A percentile compares a stretch with the other conserved stretches of the same genome.
Conservation (phyloP, 1,140 invertebrate genomes). For the Cephus cinctus region DNA sequence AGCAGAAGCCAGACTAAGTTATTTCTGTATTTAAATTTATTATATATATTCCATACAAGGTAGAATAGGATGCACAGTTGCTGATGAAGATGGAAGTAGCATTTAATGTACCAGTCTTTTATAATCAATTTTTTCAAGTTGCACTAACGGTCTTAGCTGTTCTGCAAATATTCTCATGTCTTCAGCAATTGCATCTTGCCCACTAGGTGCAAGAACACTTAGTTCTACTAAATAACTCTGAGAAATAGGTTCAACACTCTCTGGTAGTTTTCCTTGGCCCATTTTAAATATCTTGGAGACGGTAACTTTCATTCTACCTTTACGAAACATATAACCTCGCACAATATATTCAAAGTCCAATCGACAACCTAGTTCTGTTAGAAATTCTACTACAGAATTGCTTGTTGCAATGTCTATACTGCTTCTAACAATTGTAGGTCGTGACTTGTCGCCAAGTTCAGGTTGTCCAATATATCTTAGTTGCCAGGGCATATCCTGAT, state of each 20-base stretch:
- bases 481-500: constrained; percentile 80
- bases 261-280: constrained; percentile 67
- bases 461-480: constrained; percentile 87
- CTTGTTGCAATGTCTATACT: constrained; percentile 91
- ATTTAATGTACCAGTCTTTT: constrained; percentile 67
- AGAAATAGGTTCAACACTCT: constrained; percentile 80
- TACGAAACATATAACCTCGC: constrained; percentile 93
- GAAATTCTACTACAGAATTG: constrained; percentile 85
- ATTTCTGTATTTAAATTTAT: too few relatives aligned
- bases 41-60: too few relatives aligned
- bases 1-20: too few relatives aligned
- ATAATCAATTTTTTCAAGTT: constrained; percentile 89
- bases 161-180: constrained; percentile 96
- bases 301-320: constrained; percentile 95
- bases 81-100: too few relatives aligned
- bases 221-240: constrained; percentile 94
- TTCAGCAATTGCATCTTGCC: constrained; percentile 92
- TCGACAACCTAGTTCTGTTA: constrained; percentile 87
- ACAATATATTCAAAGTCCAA: constrained; percentile 93
- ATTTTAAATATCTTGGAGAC: constrained; percentile 94
- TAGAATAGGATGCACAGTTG: too few relatives aligned
- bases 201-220: constrained; percentile 88
- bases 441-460: constrained; percentile 83
- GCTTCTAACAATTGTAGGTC: constrained; percentile 85
- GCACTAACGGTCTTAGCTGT: constrained; percentile 87